A percentile compares a stretch with the other conserved stretches of the same genome.
Conservation (phyloP, 2,797 vertebrate genomes). For the Serranus cabrilla region DNA sequence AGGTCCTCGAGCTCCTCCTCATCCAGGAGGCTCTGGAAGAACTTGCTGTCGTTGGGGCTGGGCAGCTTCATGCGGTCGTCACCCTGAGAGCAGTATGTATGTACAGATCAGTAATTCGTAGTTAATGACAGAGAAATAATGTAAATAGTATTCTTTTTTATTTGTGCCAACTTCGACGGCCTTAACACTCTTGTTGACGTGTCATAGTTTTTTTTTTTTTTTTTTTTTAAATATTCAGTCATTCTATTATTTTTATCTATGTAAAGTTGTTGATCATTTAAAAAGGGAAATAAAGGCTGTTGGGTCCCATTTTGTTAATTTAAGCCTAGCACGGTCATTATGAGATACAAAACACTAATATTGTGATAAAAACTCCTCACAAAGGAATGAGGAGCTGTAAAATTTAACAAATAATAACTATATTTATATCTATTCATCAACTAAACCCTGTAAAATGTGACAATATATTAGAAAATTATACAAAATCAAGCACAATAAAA, state of each 20-base stretch:
- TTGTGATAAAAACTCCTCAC: not conserved
- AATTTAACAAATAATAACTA: not conserved
- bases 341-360: not conserved
- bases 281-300: not conserved
- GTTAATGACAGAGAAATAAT: too few relatives aligned
- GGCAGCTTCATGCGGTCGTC: slow-evolving; percentile 99
- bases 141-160: too few relatives aligned
- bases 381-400: not conserved
- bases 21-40: slow-evolving; percentile 97
- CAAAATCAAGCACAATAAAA: too few relatives aligned
- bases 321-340: not conserved
- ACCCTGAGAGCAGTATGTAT: slow-evolving; percentile 82
- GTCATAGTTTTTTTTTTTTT: too few relatives aligned
- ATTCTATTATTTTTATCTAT: too few relatives aligned
- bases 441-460: too few relatives aligned
- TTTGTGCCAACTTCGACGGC: too few relatives aligned
- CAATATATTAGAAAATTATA: too few relatives aligned
- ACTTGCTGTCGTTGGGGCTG: slow-evolving; percentile 97
- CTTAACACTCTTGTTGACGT: too few relatives aligned
- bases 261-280: too few relatives aligned
- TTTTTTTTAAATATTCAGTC: too few relatives aligned
- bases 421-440: not conserved
- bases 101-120: too few relatives aligned
- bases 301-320: not conserved
- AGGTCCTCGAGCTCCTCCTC: slow-evolving; percentile 97